Evolutionary conservation across 2,113 vertebrate genomes (phyloP), one percentile per base, ranked within the genome.

Genomic region (Archilochus colubris): DNA sequence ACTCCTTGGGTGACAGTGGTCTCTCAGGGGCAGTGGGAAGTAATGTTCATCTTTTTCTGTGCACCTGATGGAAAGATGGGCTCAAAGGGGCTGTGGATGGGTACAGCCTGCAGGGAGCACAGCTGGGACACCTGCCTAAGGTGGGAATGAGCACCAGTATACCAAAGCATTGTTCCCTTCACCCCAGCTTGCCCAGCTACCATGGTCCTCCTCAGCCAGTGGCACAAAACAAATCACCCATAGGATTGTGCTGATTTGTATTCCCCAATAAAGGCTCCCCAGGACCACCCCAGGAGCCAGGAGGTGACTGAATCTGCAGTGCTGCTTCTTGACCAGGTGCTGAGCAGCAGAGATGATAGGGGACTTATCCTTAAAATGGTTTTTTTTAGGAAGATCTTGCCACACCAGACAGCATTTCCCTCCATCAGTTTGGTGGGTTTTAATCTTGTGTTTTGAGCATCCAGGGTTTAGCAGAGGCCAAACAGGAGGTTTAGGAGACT

Each of bases 161-260:
- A 44, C 18, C 1, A 3, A 40, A 58, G 17, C 1, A 1, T 2
- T 62, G 57, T 25, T 67, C 14, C 14, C 1, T 0, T 0, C 12
- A 48, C 4, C 18, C 12, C 57, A 50, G 27, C 40, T 59, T 79
- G 25, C 63, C 69, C 2, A 2, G 28, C 17, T 43, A 24, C 38
- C 7, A 6, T 3, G 9, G 70, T 12, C 58, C 22, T 59, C 43
- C 50, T 55, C 50, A 72, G 25, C 14, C 54, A 64, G 44, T 2
- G 5, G 28, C 31, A 67, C 14, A 66, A 67, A 86, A 69, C 17
- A 58, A 23, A 16, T 12, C n/a, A 74, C 4, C 25, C 0, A 0
- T 9, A 40, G 43, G 10, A 27, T 2, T 61, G 4, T 85, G 28
- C 4, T 86, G 22, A 66, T 59, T 53, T 3, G 0, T 36, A 18